Evolutionary conservation across 2,797 vertebrate species (phyloP), one percentile per base, ranked within the genome.

Genomic region (Argya squamiceps): DNA sequence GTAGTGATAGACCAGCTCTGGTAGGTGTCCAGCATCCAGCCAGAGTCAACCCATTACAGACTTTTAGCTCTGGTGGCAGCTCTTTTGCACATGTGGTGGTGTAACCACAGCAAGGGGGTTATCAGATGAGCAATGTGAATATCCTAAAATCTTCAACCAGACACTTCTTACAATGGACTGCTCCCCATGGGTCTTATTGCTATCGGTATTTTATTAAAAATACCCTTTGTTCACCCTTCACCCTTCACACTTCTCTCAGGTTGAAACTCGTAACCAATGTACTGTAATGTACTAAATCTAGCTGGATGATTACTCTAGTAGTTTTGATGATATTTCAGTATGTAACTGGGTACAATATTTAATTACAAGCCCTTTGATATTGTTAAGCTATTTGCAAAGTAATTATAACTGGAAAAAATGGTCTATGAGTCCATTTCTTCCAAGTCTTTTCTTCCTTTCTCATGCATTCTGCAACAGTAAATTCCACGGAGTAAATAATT

Each of bases 301-400:
- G 16, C 19, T 83, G 84, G 7, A 22, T 56, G 39, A 70, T 85
- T 85, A 55, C 6, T 15, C 12, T n/a, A 30, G 53, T 15, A 67
- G 13, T 64, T 86, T 71, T 84, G 49, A 47, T 43, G 29, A 34
- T 18, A 58, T 86, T 93, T 96, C 34, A 49, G 26, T 70, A 69
- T 26, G 41, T 41, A 67, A 4, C 20, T 63, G 22, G 34, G 75
- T 69, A 39, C 43, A 70, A 50, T 80, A 78, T 81, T 75, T 71
- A 90, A 88, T 92, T 92, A 75, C 34, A 83, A 59, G 41, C 22
- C 41, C 32, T 88, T 93, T 93, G 44, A 92, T 90, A 88, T 70
- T 64, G 37, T 81, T 85, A 88, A 88, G 39, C 22, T 85, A 70
- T 68, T 83, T 63, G 34, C 37, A 74, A 86, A 71, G 20, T 77